Percentiles rank a stretch among this genome's conserved stretches.
Conservation (phyloP, 2,797 vertebrate species). For the Megalops cyprinoides region DNA sequence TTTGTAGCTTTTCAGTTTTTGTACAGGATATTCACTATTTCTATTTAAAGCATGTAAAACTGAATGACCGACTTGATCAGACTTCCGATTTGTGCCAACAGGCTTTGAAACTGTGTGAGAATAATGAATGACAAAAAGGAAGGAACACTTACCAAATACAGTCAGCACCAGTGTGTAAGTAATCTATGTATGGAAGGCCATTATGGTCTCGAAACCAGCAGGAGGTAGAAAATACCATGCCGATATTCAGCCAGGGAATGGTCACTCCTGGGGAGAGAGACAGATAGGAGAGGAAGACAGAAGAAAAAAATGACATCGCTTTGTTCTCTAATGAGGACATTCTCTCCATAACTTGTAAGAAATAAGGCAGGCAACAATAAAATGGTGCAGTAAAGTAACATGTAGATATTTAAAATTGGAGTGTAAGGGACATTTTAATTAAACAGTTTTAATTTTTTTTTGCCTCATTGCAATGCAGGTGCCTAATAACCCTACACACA, state of each 20-base stretch:
- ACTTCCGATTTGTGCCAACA: not conserved
- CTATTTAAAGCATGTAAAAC: not conserved
- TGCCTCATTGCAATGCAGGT: too few relatives aligned
- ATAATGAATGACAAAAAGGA: not conserved
- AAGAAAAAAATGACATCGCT: not conserved
- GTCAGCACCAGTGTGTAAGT: conserved; percentile 99
- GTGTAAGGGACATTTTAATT: too few relatives aligned
- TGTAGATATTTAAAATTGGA: too few relatives aligned
- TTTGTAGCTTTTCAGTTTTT: too few relatives aligned
- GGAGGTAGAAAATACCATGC: conserved; percentile 99
- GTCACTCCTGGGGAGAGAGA: conserved; percentile 85
- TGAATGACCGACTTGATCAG: not conserved
- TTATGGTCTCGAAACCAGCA: conserved; percentile 99
- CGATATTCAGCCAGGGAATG: conserved; percentile 99
- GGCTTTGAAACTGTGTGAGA: not conserved
- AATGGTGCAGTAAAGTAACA: too few relatives aligned
- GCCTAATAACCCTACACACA: too few relatives aligned
- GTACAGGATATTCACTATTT: not conserved
- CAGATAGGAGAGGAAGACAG: not conserved
- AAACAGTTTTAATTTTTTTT: too few relatives aligned
- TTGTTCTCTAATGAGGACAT: not conserved
- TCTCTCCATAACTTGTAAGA: not conserved
- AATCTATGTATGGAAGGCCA: conserved; percentile 99
- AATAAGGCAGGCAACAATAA: not conserved
- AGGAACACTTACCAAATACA: conserved; percentile 92